phyloP scores from a whole-genome alignment of 1,140 invertebrate genomes.

The Nasonia vitripennis region DNA sequence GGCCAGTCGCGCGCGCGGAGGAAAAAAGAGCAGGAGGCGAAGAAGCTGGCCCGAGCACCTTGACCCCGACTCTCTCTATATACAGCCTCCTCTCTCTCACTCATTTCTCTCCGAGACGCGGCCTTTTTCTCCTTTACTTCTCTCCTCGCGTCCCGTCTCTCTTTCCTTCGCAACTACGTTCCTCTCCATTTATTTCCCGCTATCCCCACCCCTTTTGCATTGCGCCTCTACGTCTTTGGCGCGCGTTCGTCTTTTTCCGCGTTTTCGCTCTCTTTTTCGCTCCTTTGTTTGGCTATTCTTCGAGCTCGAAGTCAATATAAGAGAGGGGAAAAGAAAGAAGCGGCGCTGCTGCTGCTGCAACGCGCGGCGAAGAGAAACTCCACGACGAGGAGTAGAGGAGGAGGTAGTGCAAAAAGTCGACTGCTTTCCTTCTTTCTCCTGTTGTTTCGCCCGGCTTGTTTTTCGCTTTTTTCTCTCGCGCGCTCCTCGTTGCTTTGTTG shows the following conservation, averaged over 20 bases:
- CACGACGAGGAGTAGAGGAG: conserved; percentile 15
- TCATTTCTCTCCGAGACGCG: neutral
- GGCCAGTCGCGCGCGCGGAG: too few relatives aligned
- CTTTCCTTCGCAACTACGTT: conserved; percentile 21
- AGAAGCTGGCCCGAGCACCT: conserved; percentile 37
- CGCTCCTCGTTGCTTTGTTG: neutral
- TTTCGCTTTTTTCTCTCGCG: neutral
- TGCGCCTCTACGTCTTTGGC: neutral
- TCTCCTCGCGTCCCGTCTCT: conserved; percentile 23
- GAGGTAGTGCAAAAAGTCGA: conserved; percentile 18
- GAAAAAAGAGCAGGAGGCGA: neutral
- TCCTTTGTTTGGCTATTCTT: conserved; percentile 16
- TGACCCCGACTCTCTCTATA: conserved; percentile 30
- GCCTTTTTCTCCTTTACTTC: conserved; percentile 20
- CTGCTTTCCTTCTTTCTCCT: conserved; percentile 1
- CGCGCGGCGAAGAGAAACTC: neutral
- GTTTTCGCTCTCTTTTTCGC: conserved; percentile 26
- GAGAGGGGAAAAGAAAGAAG: conserved; percentile 15
- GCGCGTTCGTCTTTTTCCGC: neutral
- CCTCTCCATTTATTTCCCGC: conserved; percentile 48
- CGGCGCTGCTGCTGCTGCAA: too few relatives aligned
- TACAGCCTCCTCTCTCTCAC: neutral
- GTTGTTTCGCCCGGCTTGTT: neutral
- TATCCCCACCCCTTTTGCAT: conserved; percentile 1
- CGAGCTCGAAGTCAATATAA: conserved; percentile 39